Base-by-base conservation (phyloP, 2,113 vertebrate species). In the Pseudorectes ferrugineus region DNA sequence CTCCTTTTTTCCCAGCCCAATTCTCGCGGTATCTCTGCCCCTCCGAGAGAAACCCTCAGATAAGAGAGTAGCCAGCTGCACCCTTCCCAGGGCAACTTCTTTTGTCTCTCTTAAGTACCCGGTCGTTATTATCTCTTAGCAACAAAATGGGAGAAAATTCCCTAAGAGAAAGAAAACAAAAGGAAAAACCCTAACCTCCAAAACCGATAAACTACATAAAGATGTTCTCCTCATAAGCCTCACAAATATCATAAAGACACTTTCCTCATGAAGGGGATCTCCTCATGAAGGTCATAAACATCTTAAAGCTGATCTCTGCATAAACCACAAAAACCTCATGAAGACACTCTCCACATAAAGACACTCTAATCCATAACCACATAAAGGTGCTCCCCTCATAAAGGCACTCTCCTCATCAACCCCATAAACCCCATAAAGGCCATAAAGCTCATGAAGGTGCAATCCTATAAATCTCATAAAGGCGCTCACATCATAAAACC, bases 401-500 rank as follows among this genome's bases (percentile, higher is more conserved):
- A 58, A 58, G 18, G 40, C 5, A 10, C 40, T 74, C 19, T 45
- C 8, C 25, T 46, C 33, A 17, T 35, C 19, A 48, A 48, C 9
- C 4, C 26, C 70, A 55, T n/a, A 22, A n/a, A n/a, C 54, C 54
- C 31, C 25, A 12, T 40, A 38, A 59, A 48, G 15, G 12, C 43
- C 43, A 23, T 59, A 48, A 59, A 24, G 6, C 54, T 59, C 28
- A 38, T 33, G 19, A 59, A 48, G 35, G 35, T 38, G 16, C 12
- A 38, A 4, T 59, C 55, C 35, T 61, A 20, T 38, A 25, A 31
- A 61, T 31, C 23, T 59, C 73, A 48, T 48, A 38, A 59, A 48
- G 28, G 26, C 0, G 4, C 43, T 75, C 5, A 5, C 0, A 0
- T 48, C n/a, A 36, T 36, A 40, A 61, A 61, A 9, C 58, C 11